Evolutionary conservation across 2,113 vertebrate genomes (phyloP).

Genomic region (Lutjanus erythropterus): DNA sequence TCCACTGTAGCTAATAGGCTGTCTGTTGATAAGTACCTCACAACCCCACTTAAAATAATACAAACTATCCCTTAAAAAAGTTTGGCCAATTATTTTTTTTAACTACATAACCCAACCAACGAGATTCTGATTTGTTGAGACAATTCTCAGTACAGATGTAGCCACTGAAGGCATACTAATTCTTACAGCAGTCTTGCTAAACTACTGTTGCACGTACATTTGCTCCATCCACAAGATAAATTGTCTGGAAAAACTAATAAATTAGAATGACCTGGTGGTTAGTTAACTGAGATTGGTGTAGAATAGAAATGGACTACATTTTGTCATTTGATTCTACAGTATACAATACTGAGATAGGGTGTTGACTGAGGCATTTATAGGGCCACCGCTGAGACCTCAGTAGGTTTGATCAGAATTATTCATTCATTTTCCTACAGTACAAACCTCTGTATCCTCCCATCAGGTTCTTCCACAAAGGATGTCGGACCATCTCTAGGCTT

Average conservation of each 20-base stretch:
- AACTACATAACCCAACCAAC: background rate
- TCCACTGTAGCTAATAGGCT: too few relatives aligned
- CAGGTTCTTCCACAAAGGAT: conserved; percentile 95
- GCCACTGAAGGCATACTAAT: background rate
- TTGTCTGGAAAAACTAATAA: background rate
- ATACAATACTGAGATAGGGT: background rate
- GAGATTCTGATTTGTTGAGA: background rate
- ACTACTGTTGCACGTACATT: background rate
- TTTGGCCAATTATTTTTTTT: too few relatives aligned
- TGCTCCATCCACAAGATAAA: background rate
- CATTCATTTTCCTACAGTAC: background rate
- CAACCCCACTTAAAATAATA: too few relatives aligned
- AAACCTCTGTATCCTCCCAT: conserved; percentile 36
- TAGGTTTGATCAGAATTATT: background rate
- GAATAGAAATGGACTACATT: background rate
- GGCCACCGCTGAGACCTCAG: background rate
- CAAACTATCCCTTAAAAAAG: too few relatives aligned
- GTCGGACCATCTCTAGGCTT: conserved; percentile 95
- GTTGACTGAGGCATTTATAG: background rate
- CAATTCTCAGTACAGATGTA: background rate
- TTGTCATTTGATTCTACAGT: background rate
- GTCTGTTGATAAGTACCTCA: too few relatives aligned
- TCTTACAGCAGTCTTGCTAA: background rate
- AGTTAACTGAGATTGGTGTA: background rate
- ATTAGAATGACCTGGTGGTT: background rate